These are phyloP conservation scores for Esox masquinongy DNA, from an alignment of 2,797 vertebrate genomes.

Conservation along the genomic window DNA sequence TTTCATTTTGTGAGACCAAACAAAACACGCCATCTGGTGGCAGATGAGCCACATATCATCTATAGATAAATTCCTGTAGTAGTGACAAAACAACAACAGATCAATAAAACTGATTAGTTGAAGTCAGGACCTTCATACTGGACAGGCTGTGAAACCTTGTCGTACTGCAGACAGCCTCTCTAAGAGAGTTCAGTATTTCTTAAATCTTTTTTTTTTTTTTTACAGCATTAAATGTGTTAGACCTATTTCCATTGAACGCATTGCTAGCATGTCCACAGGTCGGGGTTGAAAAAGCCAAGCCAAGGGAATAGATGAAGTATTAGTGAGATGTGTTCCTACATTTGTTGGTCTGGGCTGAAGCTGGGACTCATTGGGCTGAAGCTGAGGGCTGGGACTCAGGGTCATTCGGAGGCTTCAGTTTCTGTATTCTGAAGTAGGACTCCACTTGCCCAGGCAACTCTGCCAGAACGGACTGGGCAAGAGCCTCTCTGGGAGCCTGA, in stretches of 20 bases:
- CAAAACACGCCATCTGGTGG: too few species aligned
- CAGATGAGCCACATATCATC: too few species aligned
- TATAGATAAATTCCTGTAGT: too few species aligned
- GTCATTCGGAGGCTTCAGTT: constrained; percentile 87
- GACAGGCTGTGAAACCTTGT: too few species aligned
- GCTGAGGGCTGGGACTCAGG: constrained; percentile 38
- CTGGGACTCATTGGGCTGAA: background rate
- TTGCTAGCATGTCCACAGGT: background rate
- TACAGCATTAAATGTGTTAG: background rate
- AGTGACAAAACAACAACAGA: too few species aligned
- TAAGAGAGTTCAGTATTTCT: too few species aligned
- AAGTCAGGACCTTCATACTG: too few species aligned
- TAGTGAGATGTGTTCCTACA: constrained; percentile 58
- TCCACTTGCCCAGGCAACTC: constrained; percentile 96
- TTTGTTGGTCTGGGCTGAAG: constrained; percentile 37
- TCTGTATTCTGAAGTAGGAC: constrained; percentile 90
- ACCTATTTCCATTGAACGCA: too few species aligned
- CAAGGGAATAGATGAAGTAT: constrained; percentile 28
- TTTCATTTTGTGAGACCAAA: too few species aligned
- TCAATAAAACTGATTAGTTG: too few species aligned
- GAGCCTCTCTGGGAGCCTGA: constrained; percentile 89
- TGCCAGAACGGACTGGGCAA: constrained; percentile 92
- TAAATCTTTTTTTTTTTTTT: too few species aligned
- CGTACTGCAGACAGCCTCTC: too few species aligned
- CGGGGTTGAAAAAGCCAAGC: background rate